Conservation (phyloP, 1,140 invertebrate genomes). For the Mya arenaria region DNA sequence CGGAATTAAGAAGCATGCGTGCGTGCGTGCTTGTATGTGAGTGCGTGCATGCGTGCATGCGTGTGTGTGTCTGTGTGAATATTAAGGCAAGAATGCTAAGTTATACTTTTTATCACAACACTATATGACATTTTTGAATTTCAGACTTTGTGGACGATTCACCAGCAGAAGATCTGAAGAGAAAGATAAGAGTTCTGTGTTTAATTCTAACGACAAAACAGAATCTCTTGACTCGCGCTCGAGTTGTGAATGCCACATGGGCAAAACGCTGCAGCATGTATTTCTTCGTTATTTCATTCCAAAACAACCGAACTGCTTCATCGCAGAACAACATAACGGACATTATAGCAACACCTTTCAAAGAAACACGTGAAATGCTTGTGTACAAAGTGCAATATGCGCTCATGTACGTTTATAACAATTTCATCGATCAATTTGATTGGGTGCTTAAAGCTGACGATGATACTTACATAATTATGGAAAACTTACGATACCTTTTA, state of each 20-base stretch:
- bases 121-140: too few species aligned
- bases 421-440: constrained; percentile 70
- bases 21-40: too few species aligned
- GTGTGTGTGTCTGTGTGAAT: too few species aligned
- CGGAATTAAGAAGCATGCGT: too few species aligned
- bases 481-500: constrained; percentile 77
- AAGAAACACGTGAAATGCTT: constrained; percentile 20
- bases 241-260: constrained; percentile 31
- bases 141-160: neutral
- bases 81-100: too few species aligned
- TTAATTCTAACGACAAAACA: constrained; percentile 1
- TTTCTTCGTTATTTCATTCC: constrained; percentile 9
- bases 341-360: neutral
- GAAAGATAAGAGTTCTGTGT: constrained; percentile 7
- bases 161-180: neutral
- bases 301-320: neutral
- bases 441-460: constrained; percentile 66
- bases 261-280: constrained; percentile 24
- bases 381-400: constrained; percentile 67
- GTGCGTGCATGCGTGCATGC: too few species aligned
- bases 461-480: constrained; percentile 89
- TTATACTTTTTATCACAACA: too few species aligned
- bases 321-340: too few species aligned
- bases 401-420: constrained; percentile 85
- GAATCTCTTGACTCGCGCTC: neutral